phyloP scores from a whole-genome alignment of 2,113 vertebrate genomes.

The Thymallus thymallus region DNA sequence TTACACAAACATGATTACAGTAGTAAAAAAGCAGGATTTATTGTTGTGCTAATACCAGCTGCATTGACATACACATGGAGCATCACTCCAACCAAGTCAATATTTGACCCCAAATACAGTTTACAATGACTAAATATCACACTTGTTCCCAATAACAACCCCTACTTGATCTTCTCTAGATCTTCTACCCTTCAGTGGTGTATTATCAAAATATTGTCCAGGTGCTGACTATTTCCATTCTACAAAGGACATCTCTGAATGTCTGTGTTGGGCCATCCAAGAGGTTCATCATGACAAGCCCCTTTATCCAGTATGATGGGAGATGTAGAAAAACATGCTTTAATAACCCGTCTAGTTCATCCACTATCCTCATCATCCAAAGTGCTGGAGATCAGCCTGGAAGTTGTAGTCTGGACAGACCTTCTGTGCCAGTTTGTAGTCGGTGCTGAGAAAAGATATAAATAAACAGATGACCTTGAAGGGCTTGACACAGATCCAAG shows the following conservation, averaged over 20 bases:
- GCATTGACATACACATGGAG: too few species aligned
- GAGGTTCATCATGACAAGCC: too few species aligned
- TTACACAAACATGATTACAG: neutral
- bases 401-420: slow-evolving; percentile 77
- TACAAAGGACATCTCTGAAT: neutral
- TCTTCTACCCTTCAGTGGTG: too few species aligned
- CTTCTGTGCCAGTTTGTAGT: slow-evolving; percentile 79
- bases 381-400: slow-evolving; percentile 66
- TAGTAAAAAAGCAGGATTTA: too few species aligned
- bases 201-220: too few species aligned
- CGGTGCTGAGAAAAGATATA: slow-evolving; percentile 74
- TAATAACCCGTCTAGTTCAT: slow-evolving; percentile 1
- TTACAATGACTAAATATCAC: neutral
- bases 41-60: too few species aligned
- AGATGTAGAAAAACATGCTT: neutral
- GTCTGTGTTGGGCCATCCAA: too few species aligned
- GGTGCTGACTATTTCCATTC: too few species aligned
- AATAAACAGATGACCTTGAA: slow-evolving; percentile 81
- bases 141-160: too few species aligned
- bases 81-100: too few species aligned
- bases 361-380: slow-evolving; percentile 50
- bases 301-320: too few species aligned
- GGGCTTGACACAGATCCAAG: slow-evolving; percentile 79
- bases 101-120: neutral
- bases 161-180: too few species aligned